Conservation (phyloP, 1,140 invertebrate species). For the Tetramorium parvispinum region DNA sequence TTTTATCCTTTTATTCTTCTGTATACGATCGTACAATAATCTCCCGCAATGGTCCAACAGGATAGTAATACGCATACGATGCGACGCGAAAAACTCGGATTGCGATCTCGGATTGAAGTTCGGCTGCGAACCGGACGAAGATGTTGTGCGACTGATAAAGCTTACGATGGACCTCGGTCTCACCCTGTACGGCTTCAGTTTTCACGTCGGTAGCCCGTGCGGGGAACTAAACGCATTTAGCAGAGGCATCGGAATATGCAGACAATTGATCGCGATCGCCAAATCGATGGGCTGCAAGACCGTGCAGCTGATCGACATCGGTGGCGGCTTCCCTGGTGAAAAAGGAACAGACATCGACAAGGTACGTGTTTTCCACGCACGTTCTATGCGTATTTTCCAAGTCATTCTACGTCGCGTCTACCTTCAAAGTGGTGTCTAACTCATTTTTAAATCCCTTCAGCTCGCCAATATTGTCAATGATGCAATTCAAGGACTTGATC, state of each 20-base stretch:
- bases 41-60: constrained; percentile 81
- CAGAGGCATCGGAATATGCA: constrained; percentile 89
- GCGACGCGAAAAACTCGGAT: constrained; percentile 91
- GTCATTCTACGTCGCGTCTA: not conserved
- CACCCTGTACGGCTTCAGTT: constrained; percentile 94
- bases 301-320: constrained; percentile 92
- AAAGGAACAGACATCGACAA: constrained; percentile 87
- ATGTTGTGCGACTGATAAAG: constrained; percentile 92
- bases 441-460: constrained; percentile 79
- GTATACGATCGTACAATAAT: not conserved
- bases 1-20: not conserved
- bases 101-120: constrained; percentile 97
- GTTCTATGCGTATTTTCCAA: not conserved
- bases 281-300: constrained; percentile 88
- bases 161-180: constrained; percentile 90
- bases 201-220: constrained; percentile 95
- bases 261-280: constrained; percentile 90
- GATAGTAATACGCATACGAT: constrained; percentile 96
- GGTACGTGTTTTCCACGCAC: constrained; percentile 82
- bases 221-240: constrained; percentile 90
- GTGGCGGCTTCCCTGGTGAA: constrained; percentile 93
- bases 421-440: not conserved
- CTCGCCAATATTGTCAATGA: constrained; percentile 86
- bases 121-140: constrained; percentile 93
- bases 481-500: constrained; percentile 88